Percentiles rank a stretch among this genome's conserved stretches.
phyloP scores from a whole-genome alignment of 2,797 vertebrate genomes.

The Dryobates pubescens region DNA sequence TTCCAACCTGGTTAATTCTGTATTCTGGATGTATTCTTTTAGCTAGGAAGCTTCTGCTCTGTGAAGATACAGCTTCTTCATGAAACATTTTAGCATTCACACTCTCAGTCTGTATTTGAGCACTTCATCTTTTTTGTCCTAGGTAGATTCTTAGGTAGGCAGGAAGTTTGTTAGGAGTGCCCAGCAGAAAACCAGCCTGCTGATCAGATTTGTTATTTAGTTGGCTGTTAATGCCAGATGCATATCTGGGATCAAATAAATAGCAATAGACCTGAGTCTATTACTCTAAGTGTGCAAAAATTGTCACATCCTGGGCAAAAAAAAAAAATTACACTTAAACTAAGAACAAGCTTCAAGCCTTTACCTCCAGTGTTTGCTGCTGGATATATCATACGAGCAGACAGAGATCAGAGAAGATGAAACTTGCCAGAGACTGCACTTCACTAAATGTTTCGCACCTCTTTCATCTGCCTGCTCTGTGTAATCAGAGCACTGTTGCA shows the following conservation, averaged over 20 bases:
- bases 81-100: background rate
- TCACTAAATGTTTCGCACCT: background rate
- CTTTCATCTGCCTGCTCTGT: background rate
- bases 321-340: background rate
- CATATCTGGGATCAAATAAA: background rate
- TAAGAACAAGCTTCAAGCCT: background rate
- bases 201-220: background rate
- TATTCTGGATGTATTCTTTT: too few species aligned
- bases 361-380: background rate
- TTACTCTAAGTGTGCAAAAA: background rate
- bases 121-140: background rate
- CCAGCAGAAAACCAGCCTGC: background rate
- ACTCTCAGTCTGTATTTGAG: background rate
- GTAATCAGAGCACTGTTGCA: background rate
- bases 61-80: background rate
- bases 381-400: background rate
- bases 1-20: too few species aligned
- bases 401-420: background rate
- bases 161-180: background rate
- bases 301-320: background rate
- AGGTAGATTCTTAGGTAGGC: background rate
- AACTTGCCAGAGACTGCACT: background rate
- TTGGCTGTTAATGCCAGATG: background rate
- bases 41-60: background rate
- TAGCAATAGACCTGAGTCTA: background rate